Evolutionary conservation across 2,888 invertebrate species (phyloP), one percentile per base, ranked within the genome.

Genomic region (Melanostoma mellinum): DNA sequence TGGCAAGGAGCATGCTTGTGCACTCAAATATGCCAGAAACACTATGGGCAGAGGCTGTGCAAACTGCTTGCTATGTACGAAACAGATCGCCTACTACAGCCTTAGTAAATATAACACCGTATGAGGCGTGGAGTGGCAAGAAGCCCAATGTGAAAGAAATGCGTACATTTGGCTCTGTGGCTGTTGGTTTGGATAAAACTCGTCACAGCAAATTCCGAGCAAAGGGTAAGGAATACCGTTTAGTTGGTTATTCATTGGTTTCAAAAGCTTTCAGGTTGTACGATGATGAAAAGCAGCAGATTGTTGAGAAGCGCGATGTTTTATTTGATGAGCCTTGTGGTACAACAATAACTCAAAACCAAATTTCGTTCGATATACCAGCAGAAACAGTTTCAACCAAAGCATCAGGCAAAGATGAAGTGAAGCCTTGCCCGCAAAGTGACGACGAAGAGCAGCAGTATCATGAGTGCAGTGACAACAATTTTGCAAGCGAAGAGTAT

Each of bases 1-100:
- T 85, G 61, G 88, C 88, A 4, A 79, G 88, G 36, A 79, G 86
- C 30, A 85, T 89, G 86, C 46, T 89, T 10, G 65, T 85, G 2
- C 69, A 87, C 30, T 69, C 85, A 30, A 76, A 75, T 8, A 52
- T 88, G 6, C 86, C 36, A 87, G 89, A 77, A 36, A 53, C 76
- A 40, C 65, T 86, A 32, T 87, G 86, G 60, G 86, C 61, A 35
- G 80, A 84, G 8, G 85, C 79, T 42, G 53, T 73, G 4, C 67
- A 67, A 0, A 82, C 79, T 52, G 73, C 73, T 4, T 58, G 36
- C 32, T 76, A 74, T 32, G 44, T 74, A 68, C 67, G 71, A 30
- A 71, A 67, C 36, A 60, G 79, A 56, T 69, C 65, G 46, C 58
- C 71, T 55, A 76, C 58, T 9, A 36, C 53, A 55, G 46, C 50